These are phyloP conservation scores for Exaiptasia diaphana DNA, from an alignment of 64 coral and sea anemone species.

Conservation along the genomic window DNA sequence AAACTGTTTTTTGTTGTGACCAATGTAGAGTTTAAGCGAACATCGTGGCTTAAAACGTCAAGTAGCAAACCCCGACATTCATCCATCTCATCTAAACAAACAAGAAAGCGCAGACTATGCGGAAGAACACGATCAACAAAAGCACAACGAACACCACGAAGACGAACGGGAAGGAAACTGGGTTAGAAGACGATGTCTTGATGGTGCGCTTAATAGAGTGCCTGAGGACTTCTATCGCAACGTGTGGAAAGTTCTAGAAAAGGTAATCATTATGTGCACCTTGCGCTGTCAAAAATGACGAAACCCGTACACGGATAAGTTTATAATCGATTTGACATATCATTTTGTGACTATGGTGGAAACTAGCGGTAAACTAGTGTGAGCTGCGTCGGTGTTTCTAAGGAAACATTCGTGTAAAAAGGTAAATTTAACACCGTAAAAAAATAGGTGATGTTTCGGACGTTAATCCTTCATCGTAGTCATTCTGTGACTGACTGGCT, in stretches of 20 bases:
- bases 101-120: neutral
- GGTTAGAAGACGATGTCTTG: slow-evolving; percentile 86
- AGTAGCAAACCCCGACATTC: neutral
- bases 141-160: slow-evolving; percentile 49
- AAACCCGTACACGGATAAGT: too few relatives aligned
- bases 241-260: slow-evolving; percentile 92
- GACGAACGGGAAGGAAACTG: slow-evolving; percentile 78
- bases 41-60: neutral
- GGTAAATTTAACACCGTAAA: too few relatives aligned
- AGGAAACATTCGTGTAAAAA: too few relatives aligned
- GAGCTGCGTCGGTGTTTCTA: too few relatives aligned
- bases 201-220: slow-evolving; percentile 92
- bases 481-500: too few relatives aligned
- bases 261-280: neutral
- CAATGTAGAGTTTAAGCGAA: slow-evolving; percentile 1
- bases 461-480: too few relatives aligned
- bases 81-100: too few relatives aligned
- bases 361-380: too few relatives aligned
- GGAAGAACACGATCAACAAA: neutral
- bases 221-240: slow-evolving; percentile 94
- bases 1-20: too few relatives aligned
- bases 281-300: neutral
- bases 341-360: too few relatives aligned
- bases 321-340: too few relatives aligned
- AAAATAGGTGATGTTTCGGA: too few relatives aligned